These are phyloP conservation scores for Dicyrtoma fusca DNA, from an alignment of 2,888 invertebrate species.

Conservation along the genomic window DNA sequence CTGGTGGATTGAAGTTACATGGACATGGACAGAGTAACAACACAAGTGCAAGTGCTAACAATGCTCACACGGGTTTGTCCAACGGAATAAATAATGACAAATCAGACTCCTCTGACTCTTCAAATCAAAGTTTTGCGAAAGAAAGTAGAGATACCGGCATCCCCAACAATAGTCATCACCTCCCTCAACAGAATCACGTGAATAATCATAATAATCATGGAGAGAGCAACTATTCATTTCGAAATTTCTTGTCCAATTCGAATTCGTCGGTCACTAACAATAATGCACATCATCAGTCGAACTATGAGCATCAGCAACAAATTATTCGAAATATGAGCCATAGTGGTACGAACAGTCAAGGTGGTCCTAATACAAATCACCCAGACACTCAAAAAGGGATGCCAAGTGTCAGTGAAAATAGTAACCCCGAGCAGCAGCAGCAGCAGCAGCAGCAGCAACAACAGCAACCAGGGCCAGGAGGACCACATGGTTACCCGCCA, in stretches of 20 bases:
- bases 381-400: conserved; percentile 39
- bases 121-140: not conserved
- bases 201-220: conserved; percentile 29
- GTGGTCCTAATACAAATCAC: conserved; percentile 9
- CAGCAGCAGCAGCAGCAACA: conserved; percentile 43
- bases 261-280: conserved; percentile 13
- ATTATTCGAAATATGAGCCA: conserved; percentile 39
- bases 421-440: conserved; percentile 38
- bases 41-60: conserved; percentile 10
- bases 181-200: conserved; percentile 28
- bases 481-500: conserved; percentile 43
- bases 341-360: conserved; percentile 31
- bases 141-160: conserved; percentile 4
- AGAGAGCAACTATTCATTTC: conserved; percentile 23
- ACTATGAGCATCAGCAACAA: conserved; percentile 37
- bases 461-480: conserved; percentile 40
- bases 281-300: conserved; percentile 29
- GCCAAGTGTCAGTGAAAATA: conserved; percentile 41
- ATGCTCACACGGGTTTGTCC: conserved; percentile 21
- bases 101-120: conserved; percentile 17
- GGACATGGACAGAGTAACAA: conserved; percentile 5
- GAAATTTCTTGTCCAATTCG: conserved; percentile 31
- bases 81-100: conserved; percentile 26
- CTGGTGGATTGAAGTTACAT: conserved; percentile 15
- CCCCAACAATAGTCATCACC: conserved; percentile 15